Base-by-base conservation (phyloP, 2,113 vertebrate genomes). In the Oncorhynchus keta region DNA sequence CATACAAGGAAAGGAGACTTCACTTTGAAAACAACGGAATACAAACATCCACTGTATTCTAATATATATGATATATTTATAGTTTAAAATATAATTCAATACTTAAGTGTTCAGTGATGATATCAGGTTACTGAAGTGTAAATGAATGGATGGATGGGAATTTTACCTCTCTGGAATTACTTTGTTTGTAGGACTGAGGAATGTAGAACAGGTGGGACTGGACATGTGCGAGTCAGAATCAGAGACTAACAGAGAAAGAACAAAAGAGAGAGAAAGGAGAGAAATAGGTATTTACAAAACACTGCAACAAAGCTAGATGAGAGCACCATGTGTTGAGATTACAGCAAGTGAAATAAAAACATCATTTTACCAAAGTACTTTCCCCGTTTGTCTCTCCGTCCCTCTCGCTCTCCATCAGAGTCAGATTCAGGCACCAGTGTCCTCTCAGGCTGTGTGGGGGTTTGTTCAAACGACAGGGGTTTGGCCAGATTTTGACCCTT, bases 341-440 rank as follows among this genome's bases (percentile, higher is more conserved):
- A 30, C 2, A 39, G 32, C 16, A 68, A 16, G 16, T 18, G 2
- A 32, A 32, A 32, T 68, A 39, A 20, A 30, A 16, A 30, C 22
- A 66, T 28, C 0, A 6, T 49, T 70, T 18, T 68, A 76, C 78
- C 73, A 84, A 91, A 87, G 86, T n/a, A 66, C 28, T 79, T 88
- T 6, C 0, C 66, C 70, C 71, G 69, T 72, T 68, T 65, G 12
- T 81, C 76, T 66, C n/a, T 81, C 68, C 30, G 62, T 66, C 77
- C 65, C 14, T 20, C 73, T 80, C 32, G 82, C 76, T 94, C 94
- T 67, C 81, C 88, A 65, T 96, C 95, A n/a, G 95, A 95, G 28
- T 95, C 95, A 0, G 92, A 95, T 68, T 96, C 95, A 73, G 95
- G 88, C 4, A 92, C 93, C 62, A 94, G 85, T 5, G 85, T 90